Percentiles rank a stretch among this genome's conserved stretches.
phyloP scores from a whole-genome alignment of 2,797 vertebrate species.

The Phrynocephalus vlangalii region DNA sequence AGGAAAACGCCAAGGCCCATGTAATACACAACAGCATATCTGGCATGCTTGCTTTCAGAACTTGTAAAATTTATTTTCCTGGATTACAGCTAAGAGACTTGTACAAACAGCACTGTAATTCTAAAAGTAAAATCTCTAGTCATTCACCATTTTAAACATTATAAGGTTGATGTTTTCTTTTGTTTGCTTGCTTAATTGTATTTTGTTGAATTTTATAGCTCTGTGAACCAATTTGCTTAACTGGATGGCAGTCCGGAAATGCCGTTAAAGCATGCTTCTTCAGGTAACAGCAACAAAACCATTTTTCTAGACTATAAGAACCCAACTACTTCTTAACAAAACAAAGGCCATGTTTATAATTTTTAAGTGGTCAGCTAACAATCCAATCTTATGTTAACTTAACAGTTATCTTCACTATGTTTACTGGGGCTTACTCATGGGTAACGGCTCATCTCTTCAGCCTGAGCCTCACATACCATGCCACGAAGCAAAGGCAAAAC shows the following conservation, averaged over 20 bases:
- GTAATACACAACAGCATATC: neutral
- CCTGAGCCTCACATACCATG: neutral
- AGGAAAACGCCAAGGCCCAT: neutral
- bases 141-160: neutral
- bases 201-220: slow-evolving; percentile 3
- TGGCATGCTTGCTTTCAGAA: neutral
- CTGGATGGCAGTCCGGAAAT: neutral
- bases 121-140: too few species aligned
- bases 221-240: too few species aligned
- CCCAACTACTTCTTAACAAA: neutral
- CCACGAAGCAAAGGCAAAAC: slow-evolving; percentile 23
- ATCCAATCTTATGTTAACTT: neutral
- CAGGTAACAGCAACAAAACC: neutral
- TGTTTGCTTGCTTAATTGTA: neutral
- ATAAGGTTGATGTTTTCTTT: too few species aligned
- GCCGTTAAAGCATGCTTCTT: too few species aligned
- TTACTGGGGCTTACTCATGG: neutral
- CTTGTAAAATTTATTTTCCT: too few species aligned
- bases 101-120: too few species aligned
- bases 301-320: neutral
- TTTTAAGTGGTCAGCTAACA: neutral
- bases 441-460: neutral
- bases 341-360: neutral
- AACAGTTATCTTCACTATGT: neutral
- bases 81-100: too few species aligned